Conservation (phyloP, 64 coral and sea anemone genomes). For the Montipora efflorescens region DNA sequence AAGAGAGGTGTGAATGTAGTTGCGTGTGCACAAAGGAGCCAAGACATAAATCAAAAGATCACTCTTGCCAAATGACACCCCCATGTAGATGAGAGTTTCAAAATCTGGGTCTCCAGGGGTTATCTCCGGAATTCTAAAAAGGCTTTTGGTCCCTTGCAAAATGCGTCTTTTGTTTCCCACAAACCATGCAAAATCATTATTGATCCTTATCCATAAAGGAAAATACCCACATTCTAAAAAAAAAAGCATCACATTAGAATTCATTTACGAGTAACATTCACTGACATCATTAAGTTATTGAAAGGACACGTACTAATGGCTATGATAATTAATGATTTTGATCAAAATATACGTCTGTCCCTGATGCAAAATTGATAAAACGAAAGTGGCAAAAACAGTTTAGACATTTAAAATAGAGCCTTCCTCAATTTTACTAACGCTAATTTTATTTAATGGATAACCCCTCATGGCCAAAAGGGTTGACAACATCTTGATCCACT, state of each 20-base stretch:
- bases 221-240: slow-evolving; percentile 84
- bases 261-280: not conserved
- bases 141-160: slow-evolving; percentile 67
- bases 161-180: slow-evolving; percentile 46
- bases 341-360: too few relatives aligned
- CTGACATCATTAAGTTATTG: too few relatives aligned
- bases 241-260: not conserved
- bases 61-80: slow-evolving; percentile 69
- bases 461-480: too few relatives aligned
- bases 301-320: too few relatives aligned
- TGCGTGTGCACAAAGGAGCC: slow-evolving; percentile 46
- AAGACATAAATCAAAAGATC: slow-evolving; percentile 76
- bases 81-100: slow-evolving; percentile 77
- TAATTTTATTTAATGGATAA: too few relatives aligned
- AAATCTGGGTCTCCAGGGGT: slow-evolving; percentile 29
- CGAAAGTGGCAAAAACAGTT: too few relatives aligned
- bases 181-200: slow-evolving; percentile 72
- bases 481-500: too few relatives aligned
- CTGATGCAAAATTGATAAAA: too few relatives aligned
- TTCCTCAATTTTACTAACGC: too few relatives aligned
- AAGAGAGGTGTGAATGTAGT: slow-evolving; percentile 40
- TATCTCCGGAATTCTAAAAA: slow-evolving; percentile 70
- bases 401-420: too few relatives aligned
- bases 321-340: too few relatives aligned
- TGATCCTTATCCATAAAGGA: slow-evolving; percentile 84